Evolutionary conservation across 2,888 invertebrate genomes (phyloP), one percentile per base, ranked within the genome.

Genomic region (Dromius quadrimaculatus): DNA sequence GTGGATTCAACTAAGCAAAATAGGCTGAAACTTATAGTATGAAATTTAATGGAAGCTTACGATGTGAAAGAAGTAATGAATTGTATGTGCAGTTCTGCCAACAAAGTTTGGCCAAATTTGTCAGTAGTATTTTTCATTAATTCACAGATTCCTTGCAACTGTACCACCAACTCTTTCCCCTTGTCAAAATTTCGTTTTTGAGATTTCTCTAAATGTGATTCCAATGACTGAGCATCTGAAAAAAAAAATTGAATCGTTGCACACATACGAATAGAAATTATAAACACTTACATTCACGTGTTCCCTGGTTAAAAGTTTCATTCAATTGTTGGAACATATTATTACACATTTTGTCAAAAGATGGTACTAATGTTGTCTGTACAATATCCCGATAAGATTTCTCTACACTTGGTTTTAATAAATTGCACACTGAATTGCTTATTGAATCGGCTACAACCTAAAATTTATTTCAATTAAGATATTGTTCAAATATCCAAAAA

Each of bases 301-400:
- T 94, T 64, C 98, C 98, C 74, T 87, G 87, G 62, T 91, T 89
- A 83, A 97, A 98, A 13, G 92, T 89, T 61, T 93, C 92, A 80
- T 95, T 95, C 69, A 98, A 87, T 83, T 98, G 97, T 47, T 89
- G 87, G 80, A 97, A 95, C 87, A 98, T 92, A 78, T 89, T 89
- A 77, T 91, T 90, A 76, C 93, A 93, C 66, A 93, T 89, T 79
- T 91, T 91, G 81, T 97, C 96, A 86, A 95, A 92, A 28, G 91
- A 89, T 1, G 97, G 97, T 77, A 96, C 85, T 47, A 95, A 85
- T 73, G 89, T 87, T 74, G 89, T 89, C 45, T 88, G 86, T 79
- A 96, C 89, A 20, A 92, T 88, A 65, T 93, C 91, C 73, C 90
- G 89, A 80, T 95, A 93, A 9, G 91, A 89, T 11, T 88, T 86